phyloP scores from a whole-genome alignment of 1,140 invertebrate genomes.

The Lepidurus couesii region DNA sequence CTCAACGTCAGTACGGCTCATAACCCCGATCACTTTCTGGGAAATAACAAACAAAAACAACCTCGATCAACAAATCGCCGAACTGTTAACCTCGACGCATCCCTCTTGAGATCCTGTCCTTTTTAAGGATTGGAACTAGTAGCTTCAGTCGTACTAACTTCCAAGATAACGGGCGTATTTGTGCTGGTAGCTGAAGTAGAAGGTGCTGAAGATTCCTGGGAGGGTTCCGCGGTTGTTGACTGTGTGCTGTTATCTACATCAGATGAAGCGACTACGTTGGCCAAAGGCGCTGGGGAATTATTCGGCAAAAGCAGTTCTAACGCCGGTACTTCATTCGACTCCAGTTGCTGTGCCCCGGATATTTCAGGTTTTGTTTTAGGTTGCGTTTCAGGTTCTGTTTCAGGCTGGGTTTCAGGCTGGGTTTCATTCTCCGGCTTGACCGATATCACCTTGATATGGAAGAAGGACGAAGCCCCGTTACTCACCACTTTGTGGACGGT shows the following conservation, averaged over 20 bases:
- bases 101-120: too few species aligned
- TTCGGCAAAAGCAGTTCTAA: not conserved
- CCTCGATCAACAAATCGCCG: too few species aligned
- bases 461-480: conserved; percentile 8
- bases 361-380: not conserved
- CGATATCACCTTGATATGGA: not conserved
- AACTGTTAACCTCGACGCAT: too few species aligned
- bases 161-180: not conserved
- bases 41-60: too few species aligned
- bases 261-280: not conserved
- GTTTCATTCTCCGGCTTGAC: not conserved
- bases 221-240: not conserved
- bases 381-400: not conserved
- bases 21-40: too few species aligned
- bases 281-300: not conserved
- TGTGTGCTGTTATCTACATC: not conserved
- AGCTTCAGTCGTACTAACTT: not conserved
- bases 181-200: not conserved
- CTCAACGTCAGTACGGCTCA: too few species aligned
- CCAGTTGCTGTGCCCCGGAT: not conserved
- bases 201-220: not conserved
- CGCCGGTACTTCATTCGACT: not conserved
- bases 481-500: conserved; percentile 6
- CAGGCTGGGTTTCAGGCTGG: not conserved
- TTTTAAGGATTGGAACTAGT: too few species aligned